Evolutionary conservation across 2,888 invertebrate genomes (phyloP).

Genomic region (Beris morrisii): DNA sequence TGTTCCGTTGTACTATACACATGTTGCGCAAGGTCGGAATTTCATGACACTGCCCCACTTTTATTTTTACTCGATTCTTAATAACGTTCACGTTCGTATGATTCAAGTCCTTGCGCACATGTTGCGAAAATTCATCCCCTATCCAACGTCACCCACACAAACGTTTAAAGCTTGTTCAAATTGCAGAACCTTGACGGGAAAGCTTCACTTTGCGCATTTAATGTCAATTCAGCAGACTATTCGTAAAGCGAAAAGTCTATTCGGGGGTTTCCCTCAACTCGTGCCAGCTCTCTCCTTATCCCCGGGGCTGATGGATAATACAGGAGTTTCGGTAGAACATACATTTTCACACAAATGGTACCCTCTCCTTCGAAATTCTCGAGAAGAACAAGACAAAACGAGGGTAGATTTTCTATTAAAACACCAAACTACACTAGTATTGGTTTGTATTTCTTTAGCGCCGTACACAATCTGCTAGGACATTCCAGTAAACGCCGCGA

Average conservation of each 20-base stretch:
- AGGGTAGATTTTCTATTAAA: constrained; percentile 25
- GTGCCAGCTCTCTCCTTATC: not conserved
- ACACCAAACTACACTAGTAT: constrained; percentile 32
- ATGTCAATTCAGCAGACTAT: constrained; percentile 24
- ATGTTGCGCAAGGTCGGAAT: constrained; percentile 33
- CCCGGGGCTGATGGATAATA: not conserved
- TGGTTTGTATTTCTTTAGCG: constrained; percentile 39
- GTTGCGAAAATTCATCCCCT: constrained; percentile 13
- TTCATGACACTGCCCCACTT: constrained; percentile 32
- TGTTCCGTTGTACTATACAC: not conserved
- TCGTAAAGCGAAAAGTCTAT: not conserved
- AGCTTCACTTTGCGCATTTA: constrained; percentile 32
- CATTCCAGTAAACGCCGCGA: constrained; percentile 40
- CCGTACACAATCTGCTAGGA: constrained; percentile 35
- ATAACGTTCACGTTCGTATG: constrained; percentile 10
- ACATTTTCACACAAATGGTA: too few species aligned
- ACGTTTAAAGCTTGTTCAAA: constrained; percentile 19
- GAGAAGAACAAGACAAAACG: constrained; percentile 15
- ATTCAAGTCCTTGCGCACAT: constrained; percentile 22
- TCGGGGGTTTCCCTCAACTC: too few species aligned
- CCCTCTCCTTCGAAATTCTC: too few species aligned
- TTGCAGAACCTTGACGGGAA: constrained; percentile 20
- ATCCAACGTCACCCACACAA: constrained; percentile 22
- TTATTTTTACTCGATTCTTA: constrained; percentile 13
- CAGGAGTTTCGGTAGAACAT: not conserved